A percentile compares a stretch with the other conserved stretches of the same genome.
phyloP scores from a whole-genome alignment of 2,888 invertebrate genomes.

The Octonoba sinensis region DNA sequence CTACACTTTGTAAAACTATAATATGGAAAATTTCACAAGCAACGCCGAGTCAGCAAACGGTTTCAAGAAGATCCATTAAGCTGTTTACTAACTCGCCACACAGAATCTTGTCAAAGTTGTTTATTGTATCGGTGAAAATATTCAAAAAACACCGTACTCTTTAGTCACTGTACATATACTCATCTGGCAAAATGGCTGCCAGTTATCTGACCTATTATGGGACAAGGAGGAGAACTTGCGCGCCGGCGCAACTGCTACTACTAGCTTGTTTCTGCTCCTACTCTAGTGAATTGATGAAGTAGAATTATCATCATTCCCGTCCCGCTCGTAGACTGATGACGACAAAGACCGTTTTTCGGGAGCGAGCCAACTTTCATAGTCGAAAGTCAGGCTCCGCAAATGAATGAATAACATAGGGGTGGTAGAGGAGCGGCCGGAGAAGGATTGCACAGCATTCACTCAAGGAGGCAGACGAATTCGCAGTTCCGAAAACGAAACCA shows the following conservation, averaged over 20 bases:
- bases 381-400: slow-evolving; percentile 30
- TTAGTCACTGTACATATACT: slow-evolving; percentile 61
- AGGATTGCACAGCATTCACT: too few species aligned
- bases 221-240: slow-evolving; percentile 58
- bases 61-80: not conserved
- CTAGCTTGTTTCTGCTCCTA: slow-evolving; percentile 30
- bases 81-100: not conserved
- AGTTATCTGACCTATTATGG: slow-evolving; percentile 65
- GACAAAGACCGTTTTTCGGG: slow-evolving; percentile 16
- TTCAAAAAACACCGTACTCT: slow-evolving; percentile 46
- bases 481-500: too few species aligned
- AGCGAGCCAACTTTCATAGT: slow-evolving; percentile 30
- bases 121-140: not conserved
- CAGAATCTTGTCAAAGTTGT: slow-evolving; percentile 12
- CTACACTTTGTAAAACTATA: slow-evolving; percentile 39
- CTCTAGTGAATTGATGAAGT: slow-evolving; percentile 51
- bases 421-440: not conserved
- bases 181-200: slow-evolving; percentile 64
- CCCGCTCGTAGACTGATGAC: slow-evolving; percentile 23
- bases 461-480: too few species aligned
- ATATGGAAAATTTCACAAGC: slow-evolving; percentile 25
- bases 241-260: slow-evolving; percentile 56
- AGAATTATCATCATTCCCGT: slow-evolving; percentile 30
- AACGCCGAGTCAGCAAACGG: not conserved
- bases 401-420: slow-evolving; percentile 26